Evolutionary conservation across 2,797 vertebrate genomes (phyloP).

Genomic region (Chiroxiphia lanceolata): DNA sequence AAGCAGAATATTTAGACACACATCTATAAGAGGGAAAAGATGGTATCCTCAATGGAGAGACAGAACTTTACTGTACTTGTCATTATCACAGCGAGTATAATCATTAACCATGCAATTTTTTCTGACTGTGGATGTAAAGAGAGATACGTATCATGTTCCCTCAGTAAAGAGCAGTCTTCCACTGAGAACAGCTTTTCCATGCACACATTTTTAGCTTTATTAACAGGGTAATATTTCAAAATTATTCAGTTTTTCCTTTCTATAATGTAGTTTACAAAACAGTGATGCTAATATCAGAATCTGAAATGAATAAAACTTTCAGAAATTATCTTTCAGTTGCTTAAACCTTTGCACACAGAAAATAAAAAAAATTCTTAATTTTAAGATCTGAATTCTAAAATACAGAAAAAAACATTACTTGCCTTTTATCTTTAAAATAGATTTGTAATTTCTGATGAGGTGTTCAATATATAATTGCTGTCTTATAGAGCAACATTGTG

Average conservation of each 20-base stretch:
- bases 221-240: background rate
- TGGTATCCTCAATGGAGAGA: background rate
- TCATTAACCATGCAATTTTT: background rate
- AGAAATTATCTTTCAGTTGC: background rate
- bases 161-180: background rate
- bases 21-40: background rate
- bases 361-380: background rate
- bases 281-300: background rate
- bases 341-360: background rate
- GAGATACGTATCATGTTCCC: background rate
- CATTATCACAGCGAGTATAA: background rate
- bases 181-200: background rate
- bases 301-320: background rate
- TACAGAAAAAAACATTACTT: background rate
- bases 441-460: background rate
- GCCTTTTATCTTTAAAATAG: background rate
- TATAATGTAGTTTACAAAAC: background rate
- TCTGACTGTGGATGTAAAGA: background rate
- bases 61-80: background rate
- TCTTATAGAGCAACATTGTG: background rate
- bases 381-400: background rate
- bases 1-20: background rate
- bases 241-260: background rate
- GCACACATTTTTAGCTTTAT: background rate
- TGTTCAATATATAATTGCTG: background rate